These are phyloP conservation scores for Seira sanloemensis DNA, from an alignment of 2,888 invertebrate species.

Conservation along the genomic window DNA sequence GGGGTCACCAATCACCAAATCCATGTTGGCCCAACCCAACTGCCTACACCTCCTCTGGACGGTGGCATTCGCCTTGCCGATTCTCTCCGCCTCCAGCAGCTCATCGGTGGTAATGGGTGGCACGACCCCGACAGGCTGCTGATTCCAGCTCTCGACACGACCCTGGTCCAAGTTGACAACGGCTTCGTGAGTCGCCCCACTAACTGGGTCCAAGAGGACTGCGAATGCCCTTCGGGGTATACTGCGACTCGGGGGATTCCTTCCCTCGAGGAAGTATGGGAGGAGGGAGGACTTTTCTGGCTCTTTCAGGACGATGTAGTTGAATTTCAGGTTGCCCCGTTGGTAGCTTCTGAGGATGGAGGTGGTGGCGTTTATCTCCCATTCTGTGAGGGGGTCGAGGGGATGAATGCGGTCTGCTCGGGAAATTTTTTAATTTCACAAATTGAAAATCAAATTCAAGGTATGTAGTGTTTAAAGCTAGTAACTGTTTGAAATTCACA, in stretches of 20 bases:
- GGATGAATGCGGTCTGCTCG: conserved; percentile 26
- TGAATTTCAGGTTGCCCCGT: conserved; percentile 18
- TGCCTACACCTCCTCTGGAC: conserved; percentile 30
- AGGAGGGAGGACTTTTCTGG: conserved; percentile 42
- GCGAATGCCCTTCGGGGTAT: conserved; percentile 46
- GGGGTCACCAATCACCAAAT: conserved; percentile 52
- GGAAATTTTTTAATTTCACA: too few relatives aligned
- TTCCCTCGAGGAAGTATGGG: conserved; percentile 39
- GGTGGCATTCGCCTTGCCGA: conserved; percentile 8
- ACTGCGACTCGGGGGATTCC: conserved; percentile 3
- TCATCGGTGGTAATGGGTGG: conserved; percentile 41
- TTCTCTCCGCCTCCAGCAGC: conserved; percentile 29
- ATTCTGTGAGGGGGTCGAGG: conserved; percentile 37
- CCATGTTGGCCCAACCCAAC: conserved; percentile 51
- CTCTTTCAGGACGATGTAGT: conserved; percentile 42
- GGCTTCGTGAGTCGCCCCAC: conserved; percentile 28
- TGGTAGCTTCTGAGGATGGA: conserved; percentile 10
- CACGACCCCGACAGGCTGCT: background rate
- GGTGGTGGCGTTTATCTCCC: conserved; percentile 30
- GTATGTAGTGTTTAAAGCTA: too few relatives aligned
- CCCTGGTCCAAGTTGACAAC: conserved; percentile 48
- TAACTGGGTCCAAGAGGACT: conserved; percentile 30
- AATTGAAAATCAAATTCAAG: too few relatives aligned
- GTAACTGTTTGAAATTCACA: too few relatives aligned
- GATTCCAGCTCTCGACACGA: conserved; percentile 31